Evolutionary conservation across 2,113 vertebrate species (phyloP), one percentile per base, ranked within the genome.

Genomic region (Castor canadensis): DNA sequence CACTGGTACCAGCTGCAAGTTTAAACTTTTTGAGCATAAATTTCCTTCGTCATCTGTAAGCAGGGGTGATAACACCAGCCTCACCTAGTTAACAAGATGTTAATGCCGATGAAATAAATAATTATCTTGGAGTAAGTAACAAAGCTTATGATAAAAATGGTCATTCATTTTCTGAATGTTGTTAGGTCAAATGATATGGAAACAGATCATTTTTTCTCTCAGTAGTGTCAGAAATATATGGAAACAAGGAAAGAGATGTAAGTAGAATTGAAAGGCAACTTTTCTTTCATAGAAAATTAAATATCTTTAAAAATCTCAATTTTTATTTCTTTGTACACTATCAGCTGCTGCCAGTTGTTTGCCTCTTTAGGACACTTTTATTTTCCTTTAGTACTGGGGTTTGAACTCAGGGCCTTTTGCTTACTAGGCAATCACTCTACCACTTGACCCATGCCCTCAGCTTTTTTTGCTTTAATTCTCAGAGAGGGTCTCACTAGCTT

Each of bases 261-360:
- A 76, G 12, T 91, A 30, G 20, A 92, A 56, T 94, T 77, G 58
- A 86, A 95, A 92, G 56, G 5, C 81, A 89, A 84, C 75, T 96
- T 94, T 94, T 86, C 17, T 89, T 92, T 93, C 58, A 76, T 45
- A 82, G 83, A 93, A 95, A 89, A 87, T 69, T 77, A 85, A 43
- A 13, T 64, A 72, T 92, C 43, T 76, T 3, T 72, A 69, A 73
- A 90, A 80, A 75, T 91, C 20, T 84, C 38, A 87, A 3, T 19
- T 96, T 40, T 83, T 89, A 7, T 75, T 72, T 79, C 26, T n/a
- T 22, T 79, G 35, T 4, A 54, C n/a, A 62, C n/a, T 85, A 3
- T 38, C 62, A 79, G n/a, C n/a, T 91, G 2, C 5, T 62, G 20
- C 73, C n/a, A 64, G 17, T 64, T 85, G 17, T 89, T 72, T 60